Percentiles rank a stretch among this genome's conserved stretches.
These are phyloP conservation scores for Pristionchus entomophagus DNA, from an alignment of 2,888 invertebrate genomes.

Conservation along the genomic window DNA sequence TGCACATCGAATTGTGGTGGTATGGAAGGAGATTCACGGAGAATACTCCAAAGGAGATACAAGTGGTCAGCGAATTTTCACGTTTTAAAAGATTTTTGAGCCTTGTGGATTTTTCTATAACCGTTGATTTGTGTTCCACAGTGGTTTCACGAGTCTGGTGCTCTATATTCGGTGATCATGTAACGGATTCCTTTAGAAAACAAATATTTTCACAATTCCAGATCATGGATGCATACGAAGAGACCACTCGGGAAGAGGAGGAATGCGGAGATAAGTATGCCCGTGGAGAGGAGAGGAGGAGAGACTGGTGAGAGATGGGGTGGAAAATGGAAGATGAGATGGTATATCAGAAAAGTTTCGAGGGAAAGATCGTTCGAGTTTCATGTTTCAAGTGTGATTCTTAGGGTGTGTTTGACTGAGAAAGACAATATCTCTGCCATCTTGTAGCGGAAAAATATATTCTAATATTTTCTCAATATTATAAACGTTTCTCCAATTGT, in stretches of 20 bases:
- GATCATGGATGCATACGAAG: neutral
- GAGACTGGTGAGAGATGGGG: neutral
- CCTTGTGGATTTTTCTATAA: too few relatives aligned
- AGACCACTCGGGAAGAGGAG: neutral
- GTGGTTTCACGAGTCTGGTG: too few relatives aligned
- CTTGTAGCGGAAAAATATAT: neutral
- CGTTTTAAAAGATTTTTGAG: too few relatives aligned
- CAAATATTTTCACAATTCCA: neutral
- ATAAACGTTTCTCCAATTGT: too few relatives aligned
- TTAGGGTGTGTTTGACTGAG: neutral
- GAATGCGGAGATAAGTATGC: neutral
- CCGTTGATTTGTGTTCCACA: too few relatives aligned
- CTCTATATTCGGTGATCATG: too few relatives aligned
- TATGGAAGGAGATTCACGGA: constrained; percentile 16
- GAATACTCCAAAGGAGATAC: neutral
- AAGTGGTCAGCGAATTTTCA: constrained; percentile 19
- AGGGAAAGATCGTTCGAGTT: neutral
- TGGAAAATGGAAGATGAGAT: too few relatives aligned
- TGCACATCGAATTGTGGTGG: constrained; percentile 43
- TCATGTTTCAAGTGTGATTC: neutral
- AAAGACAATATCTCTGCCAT: too few relatives aligned
- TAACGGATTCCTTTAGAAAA: neutral
- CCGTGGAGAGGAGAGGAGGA: neutral
- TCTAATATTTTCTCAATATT: neutral
- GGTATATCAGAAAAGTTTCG: too few relatives aligned